Conservation (phyloP, 1,140 invertebrate species). For the Cotesia vestalis region DNA sequence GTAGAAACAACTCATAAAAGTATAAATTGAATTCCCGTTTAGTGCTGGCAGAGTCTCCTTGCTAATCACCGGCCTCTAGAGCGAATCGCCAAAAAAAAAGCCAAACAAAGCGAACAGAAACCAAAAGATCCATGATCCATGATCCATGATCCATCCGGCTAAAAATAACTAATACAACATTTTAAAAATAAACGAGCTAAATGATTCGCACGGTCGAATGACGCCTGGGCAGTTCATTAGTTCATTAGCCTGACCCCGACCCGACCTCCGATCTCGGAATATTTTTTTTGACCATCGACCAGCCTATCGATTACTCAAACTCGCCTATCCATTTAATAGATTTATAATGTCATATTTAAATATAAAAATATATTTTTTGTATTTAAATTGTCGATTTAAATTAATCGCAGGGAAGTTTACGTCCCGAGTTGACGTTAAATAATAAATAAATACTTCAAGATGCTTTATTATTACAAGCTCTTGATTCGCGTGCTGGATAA, state of each 20-base stretch:
- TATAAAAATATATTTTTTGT: background rate
- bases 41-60: background rate
- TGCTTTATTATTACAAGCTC: too few relatives aligned
- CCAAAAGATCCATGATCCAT: background rate
- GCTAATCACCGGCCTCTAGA: conserved; percentile 8
- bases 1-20: conserved; percentile 18
- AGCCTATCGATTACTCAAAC: conserved; percentile 8
- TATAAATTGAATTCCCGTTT: conserved; percentile 23
- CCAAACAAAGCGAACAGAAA: background rate
- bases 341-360: background rate
- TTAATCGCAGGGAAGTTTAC: too few relatives aligned
- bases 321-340: background rate
- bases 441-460: too few relatives aligned
- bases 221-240: conserved; percentile 13
- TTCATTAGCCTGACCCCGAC: conserved; percentile 8
- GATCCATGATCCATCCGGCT: too few relatives aligned
- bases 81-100: background rate
- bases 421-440: too few relatives aligned
- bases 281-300: background rate
- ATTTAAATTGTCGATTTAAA: background rate
- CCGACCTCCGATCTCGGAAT: background rate
- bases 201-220: conserved; percentile 18
- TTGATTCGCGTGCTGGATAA: too few relatives aligned
- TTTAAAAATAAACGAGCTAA: conserved; percentile 13
- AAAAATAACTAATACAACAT: too few relatives aligned